Evolutionary conservation across 53 echinoderm and acorn worm genomes (phyloP).

Genomic region (Paracentrotus lividus): DNA sequence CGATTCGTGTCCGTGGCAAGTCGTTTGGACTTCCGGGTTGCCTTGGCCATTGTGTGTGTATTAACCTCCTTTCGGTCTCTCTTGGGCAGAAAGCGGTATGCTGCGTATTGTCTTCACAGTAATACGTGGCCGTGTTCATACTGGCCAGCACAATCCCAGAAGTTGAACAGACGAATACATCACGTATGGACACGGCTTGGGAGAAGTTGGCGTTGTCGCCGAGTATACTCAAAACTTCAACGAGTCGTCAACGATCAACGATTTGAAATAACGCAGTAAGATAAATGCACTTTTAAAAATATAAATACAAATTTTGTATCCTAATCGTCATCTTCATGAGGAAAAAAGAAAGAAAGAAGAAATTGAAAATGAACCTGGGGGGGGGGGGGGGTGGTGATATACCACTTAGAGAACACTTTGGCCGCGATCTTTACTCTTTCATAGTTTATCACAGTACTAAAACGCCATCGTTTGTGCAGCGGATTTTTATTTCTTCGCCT

Average conservation of each 20-base stretch:
- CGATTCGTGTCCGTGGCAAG: background rate
- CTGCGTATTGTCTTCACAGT: slow-evolving; percentile 5
- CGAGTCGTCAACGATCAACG: no score
- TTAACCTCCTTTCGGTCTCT: background rate
- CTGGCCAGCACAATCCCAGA: slow-evolving; percentile 74
- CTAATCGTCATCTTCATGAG: no score
- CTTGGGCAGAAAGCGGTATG: background rate
- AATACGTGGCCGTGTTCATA: slow-evolving; percentile 47
- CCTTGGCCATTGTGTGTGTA: slow-evolving; percentile 65
- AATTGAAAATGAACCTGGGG: no score
- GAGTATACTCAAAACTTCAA: no score
- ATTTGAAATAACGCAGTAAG: no score
- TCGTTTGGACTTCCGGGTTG: slow-evolving; percentile 67
- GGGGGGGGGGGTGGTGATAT: background rate
- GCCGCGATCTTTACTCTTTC: background rate
- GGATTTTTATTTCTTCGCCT: background rate
- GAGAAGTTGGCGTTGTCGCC: no score
- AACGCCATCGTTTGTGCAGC: background rate
- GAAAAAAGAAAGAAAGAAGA: no score
- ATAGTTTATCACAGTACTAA: background rate
- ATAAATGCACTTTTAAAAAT: no score
- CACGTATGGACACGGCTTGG: background rate
- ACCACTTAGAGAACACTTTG: no score
- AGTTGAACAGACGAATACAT: slow-evolving; percentile 51
- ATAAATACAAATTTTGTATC: no score